Conservation (phyloP, 2,797 vertebrate genomes). For the Aphelocoma californica region DNA sequence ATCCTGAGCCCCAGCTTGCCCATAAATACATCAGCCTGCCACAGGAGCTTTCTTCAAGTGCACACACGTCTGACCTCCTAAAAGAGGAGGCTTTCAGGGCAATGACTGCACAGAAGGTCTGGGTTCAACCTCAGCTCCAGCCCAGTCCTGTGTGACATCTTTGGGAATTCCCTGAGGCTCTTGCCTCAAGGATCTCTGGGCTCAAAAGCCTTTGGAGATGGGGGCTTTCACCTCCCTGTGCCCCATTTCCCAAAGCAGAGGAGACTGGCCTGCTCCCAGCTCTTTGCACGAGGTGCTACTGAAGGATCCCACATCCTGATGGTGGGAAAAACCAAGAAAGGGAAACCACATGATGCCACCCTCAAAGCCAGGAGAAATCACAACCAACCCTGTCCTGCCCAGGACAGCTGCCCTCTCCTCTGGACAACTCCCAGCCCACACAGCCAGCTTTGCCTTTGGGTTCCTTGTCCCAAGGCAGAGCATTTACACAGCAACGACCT, state of each 20-base stretch:
- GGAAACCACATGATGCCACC: not conserved
- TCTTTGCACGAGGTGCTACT: accelerated
- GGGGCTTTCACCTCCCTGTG: not conserved
- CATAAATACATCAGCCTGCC: accelerated
- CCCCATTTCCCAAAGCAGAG: not conserved
- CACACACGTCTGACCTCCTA: not conserved
- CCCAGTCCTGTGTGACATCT: not conserved
- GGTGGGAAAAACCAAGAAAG: not conserved
- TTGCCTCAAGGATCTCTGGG: accelerated
- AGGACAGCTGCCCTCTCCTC: not conserved
- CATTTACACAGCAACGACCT: not conserved
- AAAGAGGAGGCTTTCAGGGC: not conserved
- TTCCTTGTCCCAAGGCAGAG: not conserved
- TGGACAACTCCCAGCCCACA: not conserved
- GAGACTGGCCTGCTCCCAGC: not conserved
- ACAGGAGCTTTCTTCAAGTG: not conserved
- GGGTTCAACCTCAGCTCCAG: not conserved
- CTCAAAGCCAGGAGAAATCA: not conserved
- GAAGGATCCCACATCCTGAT: accelerated
- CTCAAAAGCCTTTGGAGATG: not conserved
- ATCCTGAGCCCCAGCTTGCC: not conserved
- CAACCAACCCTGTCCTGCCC: not conserved
- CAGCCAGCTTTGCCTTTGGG: not conserved
- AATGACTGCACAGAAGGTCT: not conserved
- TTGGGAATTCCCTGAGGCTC: not conserved